These are phyloP conservation scores for Poecilus cupreus DNA, from an alignment of 2,888 invertebrate species.

Conservation along the genomic window DNA sequence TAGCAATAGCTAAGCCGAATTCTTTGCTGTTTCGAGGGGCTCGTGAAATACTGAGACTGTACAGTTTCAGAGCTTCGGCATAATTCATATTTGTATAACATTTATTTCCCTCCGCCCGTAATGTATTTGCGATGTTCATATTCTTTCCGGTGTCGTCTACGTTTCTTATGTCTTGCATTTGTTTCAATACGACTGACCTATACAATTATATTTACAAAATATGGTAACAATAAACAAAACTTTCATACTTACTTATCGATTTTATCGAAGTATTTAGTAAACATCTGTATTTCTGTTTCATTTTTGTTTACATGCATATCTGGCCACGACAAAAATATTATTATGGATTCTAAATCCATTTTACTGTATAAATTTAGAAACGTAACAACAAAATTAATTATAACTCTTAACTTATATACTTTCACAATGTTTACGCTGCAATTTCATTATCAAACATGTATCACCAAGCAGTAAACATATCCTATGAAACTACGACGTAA, in stretches of 20 bases:
- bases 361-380: too few species aligned
- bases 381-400: too few species aligned
- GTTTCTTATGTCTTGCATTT: not conserved
- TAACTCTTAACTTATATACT: too few species aligned
- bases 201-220: not conserved
- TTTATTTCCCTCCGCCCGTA: slow-evolving; percentile 22
- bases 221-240: not conserved
- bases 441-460: too few species aligned
- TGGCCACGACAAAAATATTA: not conserved
- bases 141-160: not conserved
- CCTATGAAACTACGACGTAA: too few species aligned
- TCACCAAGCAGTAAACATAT: too few species aligned
- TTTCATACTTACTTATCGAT: slow-evolving; percentile 1
- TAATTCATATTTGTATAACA: not conserved
- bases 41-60: slow-evolving; percentile 77
- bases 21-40: slow-evolving; percentile 76
- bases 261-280: not conserved
- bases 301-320: not conserved
- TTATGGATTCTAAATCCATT: too few species aligned
- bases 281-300: slow-evolving; percentile 1
- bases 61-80: slow-evolving; percentile 68
- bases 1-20: slow-evolving; percentile 78
- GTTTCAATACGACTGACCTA: not conserved
- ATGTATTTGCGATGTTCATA: not conserved
- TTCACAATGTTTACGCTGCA: too few species aligned